Base-by-base conservation (phyloP, 2,888 invertebrate genomes). In the Acanthosepion esculentum region DNA sequence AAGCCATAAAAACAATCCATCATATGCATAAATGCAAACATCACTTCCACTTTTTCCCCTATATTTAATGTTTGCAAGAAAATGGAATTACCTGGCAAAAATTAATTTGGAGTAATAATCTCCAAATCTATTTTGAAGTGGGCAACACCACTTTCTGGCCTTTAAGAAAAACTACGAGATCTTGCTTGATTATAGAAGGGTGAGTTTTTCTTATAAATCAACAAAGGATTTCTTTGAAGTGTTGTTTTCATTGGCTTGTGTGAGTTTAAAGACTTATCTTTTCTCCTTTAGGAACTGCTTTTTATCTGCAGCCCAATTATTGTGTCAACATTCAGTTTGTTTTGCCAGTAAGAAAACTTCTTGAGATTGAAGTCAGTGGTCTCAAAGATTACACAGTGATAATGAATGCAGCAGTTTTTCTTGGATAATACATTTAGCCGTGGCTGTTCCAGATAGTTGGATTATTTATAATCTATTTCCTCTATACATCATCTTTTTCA, bases 241-340 rank as follows among this genome's bases (percentile, higher is more conserved):
- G n/a, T 78, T 78, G 78, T 78, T 78, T 78, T n/a, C 78, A 33
- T 78, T 78, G 78, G 78, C 78, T n/a, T 78, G n/a, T 78, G 78
- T 33, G 78, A 78, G n/a, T 33, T 33, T 78, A n/a, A 78, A 78
- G 78, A 15, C 33, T 78, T 78, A 78, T 33, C n/a, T 78, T 78
- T 78, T 78, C n/a, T 78, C n/a, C 33, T 78, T 78, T n/a, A n/a
- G 33, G 78, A n/a, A 78, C n/a, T 15, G 78, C 78, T 78, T 78
- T 78, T 78, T 33, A n/a, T 10, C n/a, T 78, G n/a, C n/a, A 78
- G 78, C 15, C 78, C 78, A 59, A 78, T 78, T 78, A 78, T 78
- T 33, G 78, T n/a, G 78, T 78, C 78, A 78, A 78, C n/a, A 78
- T 78, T 78, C 78, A n/a, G 78, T 78, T 78, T 78, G n/a, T 78